Conservation (phyloP, 2,888 invertebrate genomes). For the Celastrina argiolus region DNA sequence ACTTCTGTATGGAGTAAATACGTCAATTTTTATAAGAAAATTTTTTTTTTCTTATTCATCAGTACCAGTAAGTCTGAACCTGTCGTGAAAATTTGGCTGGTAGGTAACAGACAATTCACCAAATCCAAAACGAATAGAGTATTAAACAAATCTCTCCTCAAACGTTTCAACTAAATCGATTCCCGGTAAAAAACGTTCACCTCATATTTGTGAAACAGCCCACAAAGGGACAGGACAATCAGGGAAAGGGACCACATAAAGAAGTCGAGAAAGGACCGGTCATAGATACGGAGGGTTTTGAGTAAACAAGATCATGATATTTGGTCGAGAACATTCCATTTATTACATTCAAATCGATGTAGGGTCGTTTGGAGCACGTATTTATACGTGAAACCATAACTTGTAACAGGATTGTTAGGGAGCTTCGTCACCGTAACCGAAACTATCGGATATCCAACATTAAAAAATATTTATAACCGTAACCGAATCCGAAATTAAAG, state of each 20-base stretch:
- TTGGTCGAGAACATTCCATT: background rate
- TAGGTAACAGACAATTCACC: background rate
- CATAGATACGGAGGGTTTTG: background rate
- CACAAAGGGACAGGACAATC: conserved; percentile 6
- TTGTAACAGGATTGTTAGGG: too few relatives aligned
- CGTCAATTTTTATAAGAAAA: too few relatives aligned
- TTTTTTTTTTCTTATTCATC: too few relatives aligned
- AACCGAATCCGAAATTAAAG: too few relatives aligned
- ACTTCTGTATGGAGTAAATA: too few relatives aligned
- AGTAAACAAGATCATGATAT: conserved; percentile 13
- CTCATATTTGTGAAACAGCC: conserved; percentile 14
- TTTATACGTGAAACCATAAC: too few relatives aligned
- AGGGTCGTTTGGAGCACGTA: too few relatives aligned
- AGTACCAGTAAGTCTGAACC: too few relatives aligned
- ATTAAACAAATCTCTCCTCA: background rate
- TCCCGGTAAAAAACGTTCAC: background rate
- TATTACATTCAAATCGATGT: background rate
- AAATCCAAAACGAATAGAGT: background rate
- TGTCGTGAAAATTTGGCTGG: too few relatives aligned
- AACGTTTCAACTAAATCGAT: conserved; percentile 11
- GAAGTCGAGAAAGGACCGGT: conserved; percentile 15
- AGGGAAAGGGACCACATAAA: background rate
- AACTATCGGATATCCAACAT: too few relatives aligned
- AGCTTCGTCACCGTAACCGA: too few relatives aligned
- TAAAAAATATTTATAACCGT: too few relatives aligned